Base-by-base conservation (phyloP, 1,140 invertebrate genomes). In the Ceratina australensis region DNA sequence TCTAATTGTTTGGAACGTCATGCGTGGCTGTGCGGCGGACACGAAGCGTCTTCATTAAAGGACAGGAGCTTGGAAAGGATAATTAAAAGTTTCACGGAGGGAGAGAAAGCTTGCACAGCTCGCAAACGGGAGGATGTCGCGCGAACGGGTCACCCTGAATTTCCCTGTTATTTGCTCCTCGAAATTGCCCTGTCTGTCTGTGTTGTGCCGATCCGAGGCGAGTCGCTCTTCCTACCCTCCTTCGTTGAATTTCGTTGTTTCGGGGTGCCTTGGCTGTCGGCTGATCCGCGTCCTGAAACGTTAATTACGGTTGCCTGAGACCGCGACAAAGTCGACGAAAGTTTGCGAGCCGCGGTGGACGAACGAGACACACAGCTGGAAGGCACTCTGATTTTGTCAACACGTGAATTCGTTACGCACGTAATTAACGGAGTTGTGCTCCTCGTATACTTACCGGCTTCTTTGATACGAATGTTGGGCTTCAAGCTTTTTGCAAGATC, bases 1-100 rank as follows among this genome's bases (percentile, higher is more conserved):
- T 87, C 76, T 88, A 88, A 90, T 90, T 89, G 89, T 87, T 89
- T 87, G 85, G 77, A 60, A 74, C 65, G 66, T 84, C 69, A 67
- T 80, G 76, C 26, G 56, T 65, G 20, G 49, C 67, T 65, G 64
- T 68, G 22, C 52, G 15, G 28, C 52, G 71, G 47, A 57, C 49
- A 24, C 8, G 52, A 28, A 67, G 59, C 56, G 75, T 89, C 85
- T 87, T 88, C 80, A 85, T 87, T 87, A 87, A 86, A 88, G 82
- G 80, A 78, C 74, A 81, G 78, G 65, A 74, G 20, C 49, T 28
- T 28, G 67, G 78, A 81, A 83, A 79, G 73, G 82, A 89, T 89
- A 89, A 89, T 90, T 88, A 90, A 89, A 90, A 89, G 81, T 88
- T 88, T 68, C 64, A 61, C 59, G 49, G 18, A 20, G 26, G 52